Evolutionary conservation across 2,888 invertebrate species (phyloP).

Genomic region (Tethea ocularis): DNA sequence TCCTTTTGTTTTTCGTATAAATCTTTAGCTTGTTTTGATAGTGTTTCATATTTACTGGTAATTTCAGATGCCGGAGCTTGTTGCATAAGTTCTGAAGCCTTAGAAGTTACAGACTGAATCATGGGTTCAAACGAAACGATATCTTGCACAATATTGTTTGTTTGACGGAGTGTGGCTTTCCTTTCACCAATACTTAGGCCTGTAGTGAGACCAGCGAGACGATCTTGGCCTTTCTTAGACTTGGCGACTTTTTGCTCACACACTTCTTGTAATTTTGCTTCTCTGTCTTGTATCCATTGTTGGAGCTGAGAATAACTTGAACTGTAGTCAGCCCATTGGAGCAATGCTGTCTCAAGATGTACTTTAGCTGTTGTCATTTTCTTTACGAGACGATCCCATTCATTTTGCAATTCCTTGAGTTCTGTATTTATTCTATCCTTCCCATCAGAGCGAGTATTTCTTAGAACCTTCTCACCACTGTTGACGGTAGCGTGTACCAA

Average conservation of each 20-base stretch:
- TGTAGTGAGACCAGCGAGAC: conserved; percentile 87
- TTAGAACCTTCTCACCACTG: conserved; percentile 94
- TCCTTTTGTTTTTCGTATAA: conserved; percentile 94
- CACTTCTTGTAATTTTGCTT: conserved; percentile 95
- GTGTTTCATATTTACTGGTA: conserved; percentile 93
- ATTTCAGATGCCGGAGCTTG: conserved; percentile 96
- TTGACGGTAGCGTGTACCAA: conserved; percentile 94
- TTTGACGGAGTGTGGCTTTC: conserved; percentile 94
- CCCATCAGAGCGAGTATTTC: conserved; percentile 95
- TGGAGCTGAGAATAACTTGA: conserved; percentile 96
- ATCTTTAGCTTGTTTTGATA: conserved; percentile 95
- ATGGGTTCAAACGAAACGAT: conserved; percentile 98
- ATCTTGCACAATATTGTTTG: conserved; percentile 97
- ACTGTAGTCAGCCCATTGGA: conserved; percentile 98
- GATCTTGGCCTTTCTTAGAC: conserved; percentile 89
- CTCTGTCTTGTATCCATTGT: conserved; percentile 97
- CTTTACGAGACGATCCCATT: conserved; percentile 96
- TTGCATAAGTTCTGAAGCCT: conserved; percentile 96
- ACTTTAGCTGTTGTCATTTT: conserved; percentile 96
- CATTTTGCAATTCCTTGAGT: conserved; percentile 94
- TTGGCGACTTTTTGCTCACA: conserved; percentile 93
- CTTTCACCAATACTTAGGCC: conserved; percentile 92
- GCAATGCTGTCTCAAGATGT: conserved; percentile 93
- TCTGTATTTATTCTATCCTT: conserved; percentile 93
- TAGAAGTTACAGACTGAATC: conserved; percentile 97